phyloP scores from a whole-genome alignment of 2,113 vertebrate species.

The Daphoenositta chrysoptera region DNA sequence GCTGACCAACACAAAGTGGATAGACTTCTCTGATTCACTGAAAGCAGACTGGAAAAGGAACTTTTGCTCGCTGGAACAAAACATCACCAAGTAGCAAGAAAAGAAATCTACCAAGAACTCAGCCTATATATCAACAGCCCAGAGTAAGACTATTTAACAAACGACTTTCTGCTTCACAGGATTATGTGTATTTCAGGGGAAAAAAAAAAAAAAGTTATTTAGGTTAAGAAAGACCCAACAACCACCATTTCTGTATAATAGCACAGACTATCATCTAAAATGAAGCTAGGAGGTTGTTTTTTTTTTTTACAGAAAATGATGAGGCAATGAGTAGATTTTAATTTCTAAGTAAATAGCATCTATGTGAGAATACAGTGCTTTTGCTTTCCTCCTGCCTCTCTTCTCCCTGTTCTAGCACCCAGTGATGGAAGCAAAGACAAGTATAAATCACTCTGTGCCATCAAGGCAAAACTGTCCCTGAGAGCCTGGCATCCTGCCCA shows the following conservation, averaged over 20 bases:
- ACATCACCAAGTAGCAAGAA: not conserved
- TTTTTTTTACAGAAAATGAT: not conserved
- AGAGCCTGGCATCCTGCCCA: conserved; percentile 51
- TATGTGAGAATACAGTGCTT: not conserved
- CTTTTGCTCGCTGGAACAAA: not conserved
- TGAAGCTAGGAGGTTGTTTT: not conserved
- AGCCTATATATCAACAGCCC: not conserved
- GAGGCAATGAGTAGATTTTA: not conserved
- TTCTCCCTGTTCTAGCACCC: not conserved
- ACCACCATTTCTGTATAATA: not conserved
- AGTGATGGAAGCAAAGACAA: conserved; percentile 36
- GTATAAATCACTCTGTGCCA: conserved; percentile 31
- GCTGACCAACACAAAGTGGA: not conserved
- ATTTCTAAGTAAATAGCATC: not conserved
- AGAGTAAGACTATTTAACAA: not conserved
- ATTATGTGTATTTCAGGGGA: not conserved
- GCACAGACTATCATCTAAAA: not conserved
- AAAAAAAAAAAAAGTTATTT: not conserved
- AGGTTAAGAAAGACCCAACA: not conserved
- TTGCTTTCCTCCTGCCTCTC: not conserved
- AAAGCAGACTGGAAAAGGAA: not conserved
- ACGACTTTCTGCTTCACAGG: not conserved
- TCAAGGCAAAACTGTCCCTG: conserved; percentile 51
- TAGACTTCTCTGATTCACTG: not conserved
- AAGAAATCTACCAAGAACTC: not conserved